Evolutionary conservation across 1,140 invertebrate genomes (phyloP), one percentile per base, ranked within the genome.

Genomic region (Pseudomyrmex flavicornis): DNA sequence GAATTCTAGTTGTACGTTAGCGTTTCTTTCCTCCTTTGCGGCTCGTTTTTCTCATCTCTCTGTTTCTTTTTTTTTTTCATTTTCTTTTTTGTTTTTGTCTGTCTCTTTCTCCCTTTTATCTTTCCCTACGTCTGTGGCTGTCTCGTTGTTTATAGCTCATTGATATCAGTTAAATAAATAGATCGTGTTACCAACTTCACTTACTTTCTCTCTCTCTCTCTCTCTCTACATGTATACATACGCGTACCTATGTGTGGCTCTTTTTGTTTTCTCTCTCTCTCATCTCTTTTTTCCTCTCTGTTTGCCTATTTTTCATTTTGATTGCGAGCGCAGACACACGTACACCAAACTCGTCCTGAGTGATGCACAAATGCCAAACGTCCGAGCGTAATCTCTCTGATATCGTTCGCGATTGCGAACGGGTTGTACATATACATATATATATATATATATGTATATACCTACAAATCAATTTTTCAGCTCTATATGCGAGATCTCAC

Each of bases 1-100:
- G 93, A 93, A 88, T 72, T 92, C 86, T 91, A 91, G 90, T 84
- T 93, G 84, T 93, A 89, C 84, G 82, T 91, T 91, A 90, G 89
- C 85, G 74, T 87, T 87, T 84, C 84, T 87, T 77, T 84, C 58
- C n/a, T 80, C 20, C 74, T 87, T 87, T 86, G 72, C 86, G 85
- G 62, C 63, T 87, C 86, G 85, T 46, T 65, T 75, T 48, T 59
- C 70, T 44, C 35, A 58, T 69, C 7, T 80, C 9, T n/a, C 58
- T 72, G 8, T 17, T 44, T 66, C 20, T 62, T 80, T 1, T 82
- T 20, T 62, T 17, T 48, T 15, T 66, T 15, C 12, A 13, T 13
- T 59, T 17, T 17, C 17, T 17, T 17, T 17, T 63, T 8, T 59
- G n/a, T n/a, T 9, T 68, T 61, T 20, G 2, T 62, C 35, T 79